Evolutionary conservation across 1,140 invertebrate species (phyloP).

Genomic region (Aphaenogaster floridana): DNA sequence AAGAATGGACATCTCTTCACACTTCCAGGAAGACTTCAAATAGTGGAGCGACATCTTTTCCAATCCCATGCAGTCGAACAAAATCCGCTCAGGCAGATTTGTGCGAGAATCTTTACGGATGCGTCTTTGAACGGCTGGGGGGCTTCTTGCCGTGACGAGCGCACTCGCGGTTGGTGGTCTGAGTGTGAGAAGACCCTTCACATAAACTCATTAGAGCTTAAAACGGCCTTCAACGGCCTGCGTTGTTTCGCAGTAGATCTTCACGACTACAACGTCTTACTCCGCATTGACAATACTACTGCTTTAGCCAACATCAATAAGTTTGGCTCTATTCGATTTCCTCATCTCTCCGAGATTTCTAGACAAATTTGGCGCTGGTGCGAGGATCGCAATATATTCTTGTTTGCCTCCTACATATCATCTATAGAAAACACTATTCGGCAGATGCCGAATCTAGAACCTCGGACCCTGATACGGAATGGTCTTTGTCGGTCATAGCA

Average conservation of each 20-base stretch:
- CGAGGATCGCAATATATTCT: background rate
- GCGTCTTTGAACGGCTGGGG: background rate
- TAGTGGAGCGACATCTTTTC: background rate
- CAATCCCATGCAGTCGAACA: background rate
- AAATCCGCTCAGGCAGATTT: background rate
- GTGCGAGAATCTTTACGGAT: constrained; percentile 4
- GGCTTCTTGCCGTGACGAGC: background rate
- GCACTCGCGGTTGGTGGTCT: constrained; percentile 8
- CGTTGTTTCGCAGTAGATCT: background rate
- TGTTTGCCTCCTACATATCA: background rate
- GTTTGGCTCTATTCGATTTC: background rate
- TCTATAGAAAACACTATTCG: background rate
- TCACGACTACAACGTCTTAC: background rate
- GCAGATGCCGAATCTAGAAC: background rate
- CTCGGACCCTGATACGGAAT: background rate
- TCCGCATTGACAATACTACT: constrained; percentile 6
- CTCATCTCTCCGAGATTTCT: background rate
- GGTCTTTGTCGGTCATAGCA: background rate
- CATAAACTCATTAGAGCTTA: constrained; percentile 11
- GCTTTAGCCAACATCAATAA: constrained; percentile 13
- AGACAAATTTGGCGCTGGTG: background rate
- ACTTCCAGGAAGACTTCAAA: background rate
- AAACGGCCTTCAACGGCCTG: background rate
- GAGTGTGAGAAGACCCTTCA: background rate
- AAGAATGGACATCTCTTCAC: background rate